Base-by-base conservation (phyloP, 2,888 invertebrate species). In the Eudiplozoon nipponicum region DNA sequence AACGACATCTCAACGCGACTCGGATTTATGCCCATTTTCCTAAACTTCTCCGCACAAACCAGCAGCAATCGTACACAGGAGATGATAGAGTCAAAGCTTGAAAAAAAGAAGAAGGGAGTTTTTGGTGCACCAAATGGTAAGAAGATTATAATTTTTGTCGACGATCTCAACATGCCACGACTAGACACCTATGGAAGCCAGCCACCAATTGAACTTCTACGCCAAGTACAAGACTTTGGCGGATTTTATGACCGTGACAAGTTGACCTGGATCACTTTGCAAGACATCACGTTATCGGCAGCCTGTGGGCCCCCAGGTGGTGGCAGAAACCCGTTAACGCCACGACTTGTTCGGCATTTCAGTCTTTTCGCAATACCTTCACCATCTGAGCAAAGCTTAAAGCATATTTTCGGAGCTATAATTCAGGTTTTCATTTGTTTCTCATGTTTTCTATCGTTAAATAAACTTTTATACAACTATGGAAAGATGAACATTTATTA, bases 31-130 rank as follows among this genome's bases (percentile, higher is more conserved):
- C 72, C 77, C 0, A 67, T 72, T 1, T 69, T 71, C 45, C 61
- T 81, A 43, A 78, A 76, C 53, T 80, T 80, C 58, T 78, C 78
- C 0, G 78, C 80, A 0, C 78, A 80, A 61, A 80, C 80, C 0
- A 73, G 71, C 54, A 77, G 76, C 49, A 59, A 66, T 20, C 64
- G 74, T 20, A 77, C 75, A 0, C 61, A 70, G 62, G 73, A 74
- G 59, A 75, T 78, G 55, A 67, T 81, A 38, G 80, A 80, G 56
- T 60, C 68, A 3, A 74, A 75, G 46, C 56, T 81, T 45, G 78
- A 78, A 51, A 75, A 71, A 52, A 68, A 72, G 29, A 72, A 72
- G 47, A 70, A 70, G 45, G 71, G 68, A 20, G 65, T 74, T 3
- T 57, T 78, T 7, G 55, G 54, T 52, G 38, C 42, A 44, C 43